Base-by-base conservation (phyloP, 2,888 invertebrate genomes). In the Drosophila leonis region DNA sequence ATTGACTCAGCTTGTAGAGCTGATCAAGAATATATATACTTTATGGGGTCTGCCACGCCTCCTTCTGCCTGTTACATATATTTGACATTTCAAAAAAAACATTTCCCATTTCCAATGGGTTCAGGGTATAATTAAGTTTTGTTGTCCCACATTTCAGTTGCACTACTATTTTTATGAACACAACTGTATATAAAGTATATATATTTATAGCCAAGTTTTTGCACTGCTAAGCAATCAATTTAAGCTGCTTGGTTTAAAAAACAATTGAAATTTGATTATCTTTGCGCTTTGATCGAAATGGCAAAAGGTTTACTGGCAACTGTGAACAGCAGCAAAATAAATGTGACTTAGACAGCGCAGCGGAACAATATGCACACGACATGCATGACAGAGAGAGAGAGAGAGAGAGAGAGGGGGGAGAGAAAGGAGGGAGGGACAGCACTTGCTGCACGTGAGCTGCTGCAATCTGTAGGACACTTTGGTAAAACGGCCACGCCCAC, bases 391-490 rank as follows among this genome's bases (percentile, higher is more conserved):
- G 44, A 54, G 29, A 37, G 29, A n/a, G 9, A 24, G 44, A n/a
- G 29, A n/a, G n/a, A n/a, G 27, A 2, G n/a, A 12, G 10, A 31
- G 48, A 12, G 24, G n/a, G 4, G 27, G 9, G 46, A 42, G 20
- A 20, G 42, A 20, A 24, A 12, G 10, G n/a, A 2, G 29, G 13
- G n/a, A 24, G 6, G 3, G 12, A 8, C 7, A 4, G 0, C 37
- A 15, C 46, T 5, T 5, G 29, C n/a, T 29, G 77, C 74, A 77
- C 75, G 80, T 82, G 82, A 70, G 65, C 52, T 68, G 61, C 77
- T 67, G 65, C 67, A 84, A 82, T 80, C 82, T 75, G 80, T 70
- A 65, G 75, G 57, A 63, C 67, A 79, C 73, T 73, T 79, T 72
- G 33, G 52, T 44, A 51, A 65, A 55, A 42, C 35, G 29, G 18